Percentiles rank a stretch among this genome's conserved stretches.
These are phyloP conservation scores for Epinephelus lanceolatus DNA, from an alignment of 2,113 vertebrate species.

Conservation along the genomic window DNA sequence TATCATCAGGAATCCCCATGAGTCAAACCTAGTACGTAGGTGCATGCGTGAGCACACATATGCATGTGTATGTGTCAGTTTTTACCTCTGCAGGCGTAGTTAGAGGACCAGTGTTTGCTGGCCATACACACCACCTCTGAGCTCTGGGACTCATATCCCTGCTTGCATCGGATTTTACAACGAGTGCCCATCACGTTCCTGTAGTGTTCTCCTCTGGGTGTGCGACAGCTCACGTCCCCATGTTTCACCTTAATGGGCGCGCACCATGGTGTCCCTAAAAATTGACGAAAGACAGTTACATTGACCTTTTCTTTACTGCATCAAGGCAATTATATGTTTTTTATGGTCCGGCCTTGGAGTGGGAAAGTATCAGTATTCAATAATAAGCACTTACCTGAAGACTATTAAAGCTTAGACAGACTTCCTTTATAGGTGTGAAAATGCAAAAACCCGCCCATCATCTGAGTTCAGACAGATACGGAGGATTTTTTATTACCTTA, in stretches of 20 bases:
- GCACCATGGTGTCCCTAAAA: slow-evolving; percentile 92
- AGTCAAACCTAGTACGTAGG: background rate
- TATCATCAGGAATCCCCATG: background rate
- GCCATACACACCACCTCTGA: slow-evolving; percentile 93
- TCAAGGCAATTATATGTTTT: background rate
- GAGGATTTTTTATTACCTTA: slow-evolving; percentile 74
- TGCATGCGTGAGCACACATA: background rate
- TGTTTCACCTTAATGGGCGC: slow-evolving; percentile 96
- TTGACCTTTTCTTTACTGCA: slow-evolving; percentile 37
- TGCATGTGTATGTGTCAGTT: background rate
- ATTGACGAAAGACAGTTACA: background rate
- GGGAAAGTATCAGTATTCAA: background rate
- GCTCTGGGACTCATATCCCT: slow-evolving; percentile 92
- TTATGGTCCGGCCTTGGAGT: background rate
- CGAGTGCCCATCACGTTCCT: slow-evolving; percentile 92
- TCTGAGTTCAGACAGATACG: slow-evolving; percentile 69
- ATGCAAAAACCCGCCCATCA: slow-evolving; percentile 63
- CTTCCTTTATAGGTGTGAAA: slow-evolving; percentile 31
- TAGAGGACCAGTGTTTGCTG: slow-evolving; percentile 95
- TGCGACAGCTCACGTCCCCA: slow-evolving; percentile 91
- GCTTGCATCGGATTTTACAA: slow-evolving; percentile 94
- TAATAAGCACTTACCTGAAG: slow-evolving; percentile 64
- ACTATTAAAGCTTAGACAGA: slow-evolving; percentile 36
- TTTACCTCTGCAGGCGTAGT: slow-evolving; percentile 94
- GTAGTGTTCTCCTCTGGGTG: slow-evolving; percentile 90